These are phyloP conservation scores for Pachycephus smyrnensis DNA, from an alignment of 2,888 invertebrate species.

Conservation along the genomic window DNA sequence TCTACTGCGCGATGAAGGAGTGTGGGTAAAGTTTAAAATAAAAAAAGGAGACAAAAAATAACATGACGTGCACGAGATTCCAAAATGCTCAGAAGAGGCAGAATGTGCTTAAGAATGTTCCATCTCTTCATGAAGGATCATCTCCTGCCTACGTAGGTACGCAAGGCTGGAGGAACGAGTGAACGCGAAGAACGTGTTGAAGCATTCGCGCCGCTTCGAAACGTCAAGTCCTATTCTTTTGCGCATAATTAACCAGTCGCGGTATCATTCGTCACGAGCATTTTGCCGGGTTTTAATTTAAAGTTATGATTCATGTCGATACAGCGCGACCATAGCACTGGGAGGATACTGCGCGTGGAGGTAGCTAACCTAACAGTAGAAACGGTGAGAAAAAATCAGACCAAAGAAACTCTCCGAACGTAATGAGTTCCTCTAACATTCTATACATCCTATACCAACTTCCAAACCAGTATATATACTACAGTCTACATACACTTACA, in stretches of 20 bases:
- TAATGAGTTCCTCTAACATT: neutral
- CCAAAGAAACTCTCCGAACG: neutral
- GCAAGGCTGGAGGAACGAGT: neutral
- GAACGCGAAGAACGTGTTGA: neutral
- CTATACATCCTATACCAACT: neutral
- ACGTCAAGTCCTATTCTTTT: conserved; percentile 20
- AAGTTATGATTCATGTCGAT: conserved; percentile 34
- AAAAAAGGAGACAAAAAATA: conserved; percentile 24
- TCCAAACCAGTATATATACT: neutral
- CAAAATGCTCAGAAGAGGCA: neutral
- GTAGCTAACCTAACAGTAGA: neutral
- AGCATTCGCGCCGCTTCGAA: neutral
- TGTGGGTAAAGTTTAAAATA: neutral
- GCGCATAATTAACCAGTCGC: conserved; percentile 31
- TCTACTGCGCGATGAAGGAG: neutral
- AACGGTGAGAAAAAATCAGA: neutral
- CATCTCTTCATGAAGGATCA: neutral
- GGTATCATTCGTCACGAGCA: conserved; percentile 10
- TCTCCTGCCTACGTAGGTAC: neutral
- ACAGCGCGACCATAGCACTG: neutral
- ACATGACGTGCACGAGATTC: conserved; percentile 15
- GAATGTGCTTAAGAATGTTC: neutral
- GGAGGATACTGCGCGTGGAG: neutral
- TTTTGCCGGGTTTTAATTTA: conserved; percentile 41
- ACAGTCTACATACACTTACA: too few species aligned